A percentile compares a stretch with the other conserved stretches of the same genome.
Evolutionary conservation across 1,140 invertebrate species (phyloP).

Genomic region (Phortica variegata): DNA sequence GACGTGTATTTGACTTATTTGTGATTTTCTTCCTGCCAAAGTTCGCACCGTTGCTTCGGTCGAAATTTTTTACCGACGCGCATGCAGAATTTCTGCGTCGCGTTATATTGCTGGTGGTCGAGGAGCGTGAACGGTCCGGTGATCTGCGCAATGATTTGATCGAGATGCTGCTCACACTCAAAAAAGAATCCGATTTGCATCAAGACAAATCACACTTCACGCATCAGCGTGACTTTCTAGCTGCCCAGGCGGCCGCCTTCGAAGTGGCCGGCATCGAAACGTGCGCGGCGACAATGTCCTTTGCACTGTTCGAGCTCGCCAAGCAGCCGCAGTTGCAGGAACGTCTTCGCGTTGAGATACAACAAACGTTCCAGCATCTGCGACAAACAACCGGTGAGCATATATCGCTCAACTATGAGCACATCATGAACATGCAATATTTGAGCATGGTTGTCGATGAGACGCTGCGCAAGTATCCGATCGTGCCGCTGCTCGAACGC

Average conservation of each 20-base stretch:
- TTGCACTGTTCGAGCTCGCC: constrained; percentile 69
- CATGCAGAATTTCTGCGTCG: constrained; percentile 46
- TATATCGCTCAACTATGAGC: constrained; percentile 63
- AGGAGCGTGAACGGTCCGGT: constrained; percentile 46
- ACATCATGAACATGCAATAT: constrained; percentile 64
- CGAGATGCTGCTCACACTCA: constrained; percentile 58
- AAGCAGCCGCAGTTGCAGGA: constrained; percentile 69
- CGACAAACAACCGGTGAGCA: constrained; percentile 28
- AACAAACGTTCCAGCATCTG: constrained; percentile 56
- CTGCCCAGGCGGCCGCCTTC: constrained; percentile 70
- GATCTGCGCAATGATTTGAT: constrained; percentile 58
- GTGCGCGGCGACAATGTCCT: constrained; percentile 68
- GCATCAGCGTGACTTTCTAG: constrained; percentile 58
- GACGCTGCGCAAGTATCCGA: constrained; percentile 52
- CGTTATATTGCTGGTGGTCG: constrained; percentile 53
- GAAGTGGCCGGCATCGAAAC: constrained; percentile 78
- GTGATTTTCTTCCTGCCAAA: constrained; percentile 59
- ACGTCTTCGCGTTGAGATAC: constrained; percentile 66
- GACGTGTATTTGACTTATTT: constrained; percentile 59
- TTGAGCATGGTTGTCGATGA: constrained; percentile 63
- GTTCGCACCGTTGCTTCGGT: constrained; percentile 34
- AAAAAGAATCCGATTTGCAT: constrained; percentile 48
- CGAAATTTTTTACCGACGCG: constrained; percentile 37
- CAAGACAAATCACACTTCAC: constrained; percentile 46
- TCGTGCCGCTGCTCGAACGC: constrained; percentile 43